Evolutionary conservation across 2,888 invertebrate species (phyloP), one percentile per base, ranked within the genome.

Genomic region (Volucella zonaria): DNA sequence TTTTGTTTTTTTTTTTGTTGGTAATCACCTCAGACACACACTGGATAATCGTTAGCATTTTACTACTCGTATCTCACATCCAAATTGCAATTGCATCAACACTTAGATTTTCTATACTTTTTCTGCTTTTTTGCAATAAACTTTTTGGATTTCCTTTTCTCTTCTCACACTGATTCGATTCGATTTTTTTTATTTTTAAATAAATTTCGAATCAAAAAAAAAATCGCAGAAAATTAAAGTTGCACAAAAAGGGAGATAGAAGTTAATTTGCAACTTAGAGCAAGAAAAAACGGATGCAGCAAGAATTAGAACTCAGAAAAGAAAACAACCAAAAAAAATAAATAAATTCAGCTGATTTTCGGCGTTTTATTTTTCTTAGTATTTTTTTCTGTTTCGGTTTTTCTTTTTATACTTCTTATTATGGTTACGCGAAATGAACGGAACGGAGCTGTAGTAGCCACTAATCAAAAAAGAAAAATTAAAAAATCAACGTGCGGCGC

Each of bases 401-500:
- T 23, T 40, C 3, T 23, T 23, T 23, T 23, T 23, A 23, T 23
- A 31, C 14, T 58, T 18, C n/a, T 67, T 42, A 11, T 49, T 43
- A 14, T 43, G 59, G 23, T 71, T 66, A 76, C 81, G 70, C 81
- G 81, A 80, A 80, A 80, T 74, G 61, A 80, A 80, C 47, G 62
- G 61, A 79, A 74, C 74, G 43, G 74, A 80, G 74, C 74, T 80
- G 56, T 31, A 74, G 74, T 61, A 81, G 75, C 76, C 76, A 76
- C 76, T 70, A 85, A 80, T 76, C 61, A 73, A 81, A 76, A 77
- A 62, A 58, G 75, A 74, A 71, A 83, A 79, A 74, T 61, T 31
- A 31, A 31, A 31, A 64, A 62, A 70, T 80, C 38, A 85, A 85
- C 85, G 76, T 81, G 81, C 85, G 76, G 59, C 73, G 64, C 76